Base-by-base conservation (phyloP, 2,797 vertebrate species). In the Notolepis coatsorum region DNA sequence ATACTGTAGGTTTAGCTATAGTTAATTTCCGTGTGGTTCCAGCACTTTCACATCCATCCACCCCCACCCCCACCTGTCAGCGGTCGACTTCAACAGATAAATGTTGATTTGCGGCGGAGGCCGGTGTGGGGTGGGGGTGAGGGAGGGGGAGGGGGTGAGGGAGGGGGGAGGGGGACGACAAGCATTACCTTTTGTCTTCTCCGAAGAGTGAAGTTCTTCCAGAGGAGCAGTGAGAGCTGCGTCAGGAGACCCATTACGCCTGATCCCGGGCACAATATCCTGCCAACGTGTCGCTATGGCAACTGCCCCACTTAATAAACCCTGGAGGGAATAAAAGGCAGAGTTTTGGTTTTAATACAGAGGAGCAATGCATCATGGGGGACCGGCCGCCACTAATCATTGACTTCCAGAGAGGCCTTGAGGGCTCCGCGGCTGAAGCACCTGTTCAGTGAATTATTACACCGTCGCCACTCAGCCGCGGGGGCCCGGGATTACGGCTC, bases 201-300 rank as follows among this genome's bases (percentile, higher is more conserved):
- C 89, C 97, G 93, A 67, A 95, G 96, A 46, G 94, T 97, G 81
- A 99, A 95, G 87, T 99, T 99, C 91, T 99, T 99, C 97, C 97
- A 99, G 5, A 99, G 94, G 78, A 99, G 92, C 88, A 99, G 89
- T 67, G 94, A 89, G 81, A 99, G 86, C 91, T 99, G 97, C 0
- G 95, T 90, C 95, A 93, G 93, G 88, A 94, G 96, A 91, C 94
- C 92, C 97, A 99, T 99, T 90, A 91, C 47, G 31, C 73, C 83
- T 88, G 81, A 88, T 89, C 78, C 84, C 73, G 78, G 86, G 46
- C 85, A n/a, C n/a, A 85, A 89, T 89, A 82, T 86, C 80, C 80
- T 84, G 84, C 85, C 81, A 86, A 87, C 65, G 78, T 56, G 90
- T 93, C 73, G 43, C 83, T 87, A 92, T 90, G 89, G 90, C 88